These are phyloP conservation scores for Diadophis punctatus DNA, from an alignment of 2,113 vertebrate species.

Conservation along the genomic window DNA sequence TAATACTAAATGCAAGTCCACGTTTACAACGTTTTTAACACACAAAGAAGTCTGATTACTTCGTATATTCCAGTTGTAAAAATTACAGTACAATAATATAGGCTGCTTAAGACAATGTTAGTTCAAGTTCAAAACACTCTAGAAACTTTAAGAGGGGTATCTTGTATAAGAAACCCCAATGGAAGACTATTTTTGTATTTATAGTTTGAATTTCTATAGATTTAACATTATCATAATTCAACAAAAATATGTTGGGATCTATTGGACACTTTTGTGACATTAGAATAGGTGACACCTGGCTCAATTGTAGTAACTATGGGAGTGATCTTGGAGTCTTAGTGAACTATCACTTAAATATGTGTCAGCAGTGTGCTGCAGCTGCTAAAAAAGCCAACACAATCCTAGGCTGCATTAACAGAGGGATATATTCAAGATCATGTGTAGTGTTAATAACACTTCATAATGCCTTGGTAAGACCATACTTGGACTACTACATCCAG, in stretches of 20 bases:
- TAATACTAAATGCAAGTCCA: neutral
- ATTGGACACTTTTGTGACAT: neutral
- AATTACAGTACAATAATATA: neutral
- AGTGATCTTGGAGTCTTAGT: too few relatives aligned
- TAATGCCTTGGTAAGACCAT: neutral
- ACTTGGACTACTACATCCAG: neutral
- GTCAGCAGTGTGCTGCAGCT: neutral
- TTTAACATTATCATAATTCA: neutral
- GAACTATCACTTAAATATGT: too few relatives aligned
- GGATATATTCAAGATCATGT: neutral
- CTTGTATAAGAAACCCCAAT: neutral
- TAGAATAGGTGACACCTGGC: neutral
- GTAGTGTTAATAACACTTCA: neutral
- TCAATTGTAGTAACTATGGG: neutral
- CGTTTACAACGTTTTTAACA: neutral
- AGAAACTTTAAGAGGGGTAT: neutral
- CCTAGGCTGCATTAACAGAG: neutral
- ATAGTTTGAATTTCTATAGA: neutral
- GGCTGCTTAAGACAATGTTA: neutral
- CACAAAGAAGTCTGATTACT: neutral
- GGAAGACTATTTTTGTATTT: neutral
- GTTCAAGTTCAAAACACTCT: conserved; percentile 11
- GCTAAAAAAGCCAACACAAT: neutral
- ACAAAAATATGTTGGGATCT: neutral
- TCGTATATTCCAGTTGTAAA: neutral